Conservation (phyloP, 2,888 invertebrate species). For the Ferdinandea cuprea region DNA sequence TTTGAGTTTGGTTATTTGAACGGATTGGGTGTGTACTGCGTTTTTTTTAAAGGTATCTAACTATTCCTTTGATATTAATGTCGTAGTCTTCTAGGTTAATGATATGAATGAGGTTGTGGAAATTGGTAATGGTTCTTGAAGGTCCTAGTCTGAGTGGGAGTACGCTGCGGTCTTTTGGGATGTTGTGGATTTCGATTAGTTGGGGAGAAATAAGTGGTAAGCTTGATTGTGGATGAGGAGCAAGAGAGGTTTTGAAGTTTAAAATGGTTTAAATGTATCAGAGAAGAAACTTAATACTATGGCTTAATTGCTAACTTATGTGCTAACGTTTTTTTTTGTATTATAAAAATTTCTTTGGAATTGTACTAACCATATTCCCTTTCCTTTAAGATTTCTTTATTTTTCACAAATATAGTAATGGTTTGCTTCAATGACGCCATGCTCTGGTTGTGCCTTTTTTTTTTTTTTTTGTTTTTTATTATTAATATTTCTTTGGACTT, state of each 20-base stretch:
- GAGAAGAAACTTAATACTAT: too few species aligned
- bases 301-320: too few species aligned
- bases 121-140: constrained; percentile 9
- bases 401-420: too few species aligned
- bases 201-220: background rate
- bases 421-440: too few species aligned
- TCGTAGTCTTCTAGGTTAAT: constrained; percentile 10
- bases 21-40: background rate
- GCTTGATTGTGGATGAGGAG: background rate
- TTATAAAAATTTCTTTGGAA: too few species aligned
- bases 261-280: too few species aligned
- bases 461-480: too few species aligned
- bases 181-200: constrained; percentile 19
- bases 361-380: too few species aligned
- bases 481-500: background rate
- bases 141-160: constrained; percentile 33
- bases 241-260: background rate
- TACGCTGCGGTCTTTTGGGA: constrained; percentile 13
- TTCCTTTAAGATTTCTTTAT: too few species aligned
- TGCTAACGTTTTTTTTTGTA: background rate
- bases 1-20: constrained; percentile 3
- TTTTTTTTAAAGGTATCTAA: background rate
- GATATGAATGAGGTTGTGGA: constrained; percentile 28
- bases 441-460: too few species aligned
- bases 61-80: constrained; percentile 10